Base-by-base conservation (phyloP, 2,888 invertebrate genomes). In the Cheilosia urbana region DNA sequence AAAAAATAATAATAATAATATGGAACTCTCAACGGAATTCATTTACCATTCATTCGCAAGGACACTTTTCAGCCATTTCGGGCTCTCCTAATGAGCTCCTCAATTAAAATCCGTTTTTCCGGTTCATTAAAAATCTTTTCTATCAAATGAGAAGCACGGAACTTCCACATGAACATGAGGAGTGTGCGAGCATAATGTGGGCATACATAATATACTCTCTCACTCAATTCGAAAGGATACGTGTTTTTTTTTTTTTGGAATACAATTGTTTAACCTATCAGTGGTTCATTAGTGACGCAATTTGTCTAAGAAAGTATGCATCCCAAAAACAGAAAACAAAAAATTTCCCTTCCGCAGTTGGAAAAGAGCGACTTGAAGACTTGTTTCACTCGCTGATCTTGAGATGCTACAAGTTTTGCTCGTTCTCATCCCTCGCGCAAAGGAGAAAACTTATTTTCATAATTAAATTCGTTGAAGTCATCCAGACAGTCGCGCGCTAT, bases 51-150 rank as follows among this genome's bases (percentile, higher is more conserved):
- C 42, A 42, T 17, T 68, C 55, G 27, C 66, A 63, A 47, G 62
- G 82, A 77, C 77, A 82, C 71, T 82, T 75, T 58, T 45, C 66
- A 55, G 47, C 30, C 71, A 72, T 42, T 55, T 55, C 19, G 55
- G 17, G 1, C 17, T 62, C 66, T 57, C 60, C 81, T 85, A 85
- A 85, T 85, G 85, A 85, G 85, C 77, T 85, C 68, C 62, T 81
- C 85, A 85, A 85, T 85, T 85, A 85, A 85, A 85, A 80, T 81
- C 85, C 68, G 55, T 80, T 72, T 68, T 80, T 84, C 66, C 68
- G 69, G 69, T 66, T 83, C 82, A 77, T 82, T 82, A 82, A 82
- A 71, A 76, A 76, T 66, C 75, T 17, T 55, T 30, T 40, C 19
- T 9, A 58, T 21, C 45, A 37, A 42, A 76, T 57, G 58, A 79